Evolutionary conservation across 2,113 vertebrate genomes (phyloP).

Genomic region (Maccullochella peelii): DNA sequence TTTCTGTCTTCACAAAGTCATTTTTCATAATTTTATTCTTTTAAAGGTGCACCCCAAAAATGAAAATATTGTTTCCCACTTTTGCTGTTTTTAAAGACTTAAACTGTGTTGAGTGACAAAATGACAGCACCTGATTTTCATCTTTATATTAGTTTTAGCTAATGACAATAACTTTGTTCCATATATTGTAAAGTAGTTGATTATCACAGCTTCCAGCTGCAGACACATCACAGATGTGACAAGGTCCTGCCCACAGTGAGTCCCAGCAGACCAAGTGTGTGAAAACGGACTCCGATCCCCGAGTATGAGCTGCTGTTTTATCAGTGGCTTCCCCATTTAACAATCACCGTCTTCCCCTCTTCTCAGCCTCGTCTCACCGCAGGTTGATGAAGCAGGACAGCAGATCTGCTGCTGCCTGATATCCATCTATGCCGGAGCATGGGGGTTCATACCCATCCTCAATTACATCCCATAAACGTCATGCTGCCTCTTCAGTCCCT

Average conservation of each 20-base stretch:
- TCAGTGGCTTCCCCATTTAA: constrained; percentile 20
- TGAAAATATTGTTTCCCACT: too few relatives aligned
- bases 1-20: too few relatives aligned
- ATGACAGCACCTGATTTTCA: not conserved
- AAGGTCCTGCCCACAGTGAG: not conserved
- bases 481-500: constrained; percentile 42
- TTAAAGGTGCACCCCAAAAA: too few relatives aligned
- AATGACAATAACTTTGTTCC: not conserved
- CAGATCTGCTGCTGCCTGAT: constrained; percentile 22
- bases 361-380: constrained; percentile 23
- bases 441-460: constrained; percentile 56
- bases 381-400: constrained; percentile 22
- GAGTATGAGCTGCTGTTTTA: not conserved
- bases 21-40: too few relatives aligned
- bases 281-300: not conserved
- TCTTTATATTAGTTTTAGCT: not conserved
- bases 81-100: too few relatives aligned
- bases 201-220: not conserved
- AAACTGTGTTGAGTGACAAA: too few relatives aligned
- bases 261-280: not conserved
- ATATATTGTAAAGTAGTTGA: not conserved
- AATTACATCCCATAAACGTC: constrained; percentile 68
- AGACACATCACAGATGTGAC: not conserved
- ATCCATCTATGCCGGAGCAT: constrained; percentile 42
- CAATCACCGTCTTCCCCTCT: constrained; percentile 3